Evolutionary conservation across 2,113 vertebrate species (phyloP), one percentile per base, ranked within the genome.

Genomic region (Sitta europaea): DNA sequence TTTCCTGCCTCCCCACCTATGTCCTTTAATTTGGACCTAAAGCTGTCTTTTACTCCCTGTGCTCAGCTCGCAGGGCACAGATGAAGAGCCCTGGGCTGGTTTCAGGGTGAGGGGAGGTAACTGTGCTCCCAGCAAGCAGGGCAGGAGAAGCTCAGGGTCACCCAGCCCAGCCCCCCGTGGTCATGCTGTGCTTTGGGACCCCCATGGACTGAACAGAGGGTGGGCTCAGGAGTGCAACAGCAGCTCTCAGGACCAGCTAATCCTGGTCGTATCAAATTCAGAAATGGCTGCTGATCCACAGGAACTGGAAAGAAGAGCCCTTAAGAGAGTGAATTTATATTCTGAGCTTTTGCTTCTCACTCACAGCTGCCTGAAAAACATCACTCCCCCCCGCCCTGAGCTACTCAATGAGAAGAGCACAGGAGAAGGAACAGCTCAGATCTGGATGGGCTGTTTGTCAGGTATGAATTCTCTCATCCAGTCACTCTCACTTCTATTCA

Each of bases 381-480:
- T 86, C 90, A 87, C 35, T 74, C 82, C 58, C 55, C 31, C 58
- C 66, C 29, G 1, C 80, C 77, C 61, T 35, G 68, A 79, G 70
- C 77, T 94, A 40, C 90, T 95, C 95, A 96, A 89, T 78, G 83
- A 94, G 91, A 73, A 82, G 94, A 95, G 90, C 80, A 79, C 6
- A 31, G 88, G 70, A 96, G 86, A 93, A 89, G 92, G 93, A 97
- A 91, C 80, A 90, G 81, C 95, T 96, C 91, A 28, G 59, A 90
- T 89, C 74, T 94, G 92, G 94, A 91, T 88, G 97, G 94, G 94
- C 89, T 97, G 96, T 96, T 97, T 96, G 92, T 97, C 96, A 95
- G 96, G 97, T 97, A 96, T 94, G 95, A 97, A 96, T 97, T 96
- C 96, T 94, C 76, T 95, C 96, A 97, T 89, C 93, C 92, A 96